Evolutionary conservation across 2,888 invertebrate species (phyloP).

Genomic region (Latheticus oryzae): DNA sequence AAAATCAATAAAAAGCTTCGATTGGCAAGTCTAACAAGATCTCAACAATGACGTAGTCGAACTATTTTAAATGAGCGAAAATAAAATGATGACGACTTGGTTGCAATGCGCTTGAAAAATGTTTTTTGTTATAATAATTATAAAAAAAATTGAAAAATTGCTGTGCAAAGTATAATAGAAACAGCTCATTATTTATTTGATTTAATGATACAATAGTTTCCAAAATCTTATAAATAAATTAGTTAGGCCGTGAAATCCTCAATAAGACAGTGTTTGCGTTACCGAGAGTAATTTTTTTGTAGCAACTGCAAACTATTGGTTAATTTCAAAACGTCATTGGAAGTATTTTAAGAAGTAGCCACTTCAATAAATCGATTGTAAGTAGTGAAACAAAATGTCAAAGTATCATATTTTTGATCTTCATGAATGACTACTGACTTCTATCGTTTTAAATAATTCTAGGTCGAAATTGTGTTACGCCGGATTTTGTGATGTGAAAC

Average conservation of each 20-base stretch:
- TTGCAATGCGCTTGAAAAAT: slow-evolving; percentile 15
- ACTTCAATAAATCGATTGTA: slow-evolving; percentile 37
- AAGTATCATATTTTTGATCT: slow-evolving; percentile 20
- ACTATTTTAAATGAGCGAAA: slow-evolving; percentile 9
- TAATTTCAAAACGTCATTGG: slow-evolving; percentile 36
- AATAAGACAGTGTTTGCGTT: too few relatives aligned
- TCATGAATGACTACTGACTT: slow-evolving; percentile 14
- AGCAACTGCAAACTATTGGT: slow-evolving; percentile 27
- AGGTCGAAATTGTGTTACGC: slow-evolving; percentile 12
- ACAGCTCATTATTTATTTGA: too few relatives aligned
- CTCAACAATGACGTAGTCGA: slow-evolving; percentile 12
- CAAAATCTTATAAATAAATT: too few relatives aligned
- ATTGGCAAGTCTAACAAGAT: slow-evolving; percentile 4
- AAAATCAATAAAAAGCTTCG: slow-evolving; percentile 6
- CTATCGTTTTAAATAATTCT: slow-evolving; percentile 6
- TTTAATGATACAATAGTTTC: too few relatives aligned
- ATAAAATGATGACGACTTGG: slow-evolving; percentile 22
- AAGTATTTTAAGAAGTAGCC: slow-evolving; percentile 37
- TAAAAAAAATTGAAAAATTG: too few relatives aligned
- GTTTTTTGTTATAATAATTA: too few relatives aligned
- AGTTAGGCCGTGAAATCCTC: too few relatives aligned
- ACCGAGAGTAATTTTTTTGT: too few relatives aligned
- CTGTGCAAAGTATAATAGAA: too few relatives aligned
- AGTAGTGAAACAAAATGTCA: slow-evolving; percentile 32
- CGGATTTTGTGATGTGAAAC: slow-evolving; percentile 17